These are phyloP conservation scores for Larimichthys crocea DNA, from an alignment of 2,113 vertebrate genomes.

Conservation along the genomic window DNA sequence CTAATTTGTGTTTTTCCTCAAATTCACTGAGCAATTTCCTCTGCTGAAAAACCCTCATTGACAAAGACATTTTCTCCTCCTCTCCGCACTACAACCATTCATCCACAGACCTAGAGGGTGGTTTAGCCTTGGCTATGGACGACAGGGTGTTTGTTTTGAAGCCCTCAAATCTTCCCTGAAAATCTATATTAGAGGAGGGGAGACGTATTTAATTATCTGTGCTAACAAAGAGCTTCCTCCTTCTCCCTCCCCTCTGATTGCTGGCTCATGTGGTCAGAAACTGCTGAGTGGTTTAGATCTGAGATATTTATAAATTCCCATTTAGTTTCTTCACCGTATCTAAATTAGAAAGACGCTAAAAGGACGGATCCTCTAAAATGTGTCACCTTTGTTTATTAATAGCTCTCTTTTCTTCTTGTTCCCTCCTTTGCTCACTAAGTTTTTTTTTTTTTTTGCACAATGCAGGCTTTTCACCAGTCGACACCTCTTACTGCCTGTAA, in stretches of 20 bases:
- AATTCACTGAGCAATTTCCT: constrained; percentile 73
- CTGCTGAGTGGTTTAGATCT: constrained; percentile 40
- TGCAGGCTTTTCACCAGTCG: constrained; percentile 59
- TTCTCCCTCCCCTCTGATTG: constrained; percentile 31
- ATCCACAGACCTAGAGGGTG: constrained; percentile 28
- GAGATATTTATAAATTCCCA: constrained; percentile 11
- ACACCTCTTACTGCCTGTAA: constrained; percentile 42
- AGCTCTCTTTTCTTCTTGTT: constrained; percentile 4
- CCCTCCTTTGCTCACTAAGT: constrained; percentile 18
- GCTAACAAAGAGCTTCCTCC: constrained; percentile 48
- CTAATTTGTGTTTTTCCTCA: constrained; percentile 80
- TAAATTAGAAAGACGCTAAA: not conserved
- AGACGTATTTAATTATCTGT: constrained; percentile 64
- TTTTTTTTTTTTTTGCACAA: constrained; percentile 57
- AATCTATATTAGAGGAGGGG: constrained; percentile 55
- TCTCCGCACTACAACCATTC: constrained; percentile 46
- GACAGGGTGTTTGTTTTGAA: constrained; percentile 52
- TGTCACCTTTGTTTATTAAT: not conserved
- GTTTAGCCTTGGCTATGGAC: constrained; percentile 21
- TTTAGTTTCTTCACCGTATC: not conserved
- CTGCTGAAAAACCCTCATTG: constrained; percentile 59
- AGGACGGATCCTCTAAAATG: not conserved
- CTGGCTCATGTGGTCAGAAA: constrained; percentile 37
- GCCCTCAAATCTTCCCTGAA: constrained; percentile 50
- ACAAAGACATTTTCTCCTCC: constrained; percentile 66